Conservation (phyloP, 1,140 invertebrate species). For the Aleiodes sp. region DNA sequence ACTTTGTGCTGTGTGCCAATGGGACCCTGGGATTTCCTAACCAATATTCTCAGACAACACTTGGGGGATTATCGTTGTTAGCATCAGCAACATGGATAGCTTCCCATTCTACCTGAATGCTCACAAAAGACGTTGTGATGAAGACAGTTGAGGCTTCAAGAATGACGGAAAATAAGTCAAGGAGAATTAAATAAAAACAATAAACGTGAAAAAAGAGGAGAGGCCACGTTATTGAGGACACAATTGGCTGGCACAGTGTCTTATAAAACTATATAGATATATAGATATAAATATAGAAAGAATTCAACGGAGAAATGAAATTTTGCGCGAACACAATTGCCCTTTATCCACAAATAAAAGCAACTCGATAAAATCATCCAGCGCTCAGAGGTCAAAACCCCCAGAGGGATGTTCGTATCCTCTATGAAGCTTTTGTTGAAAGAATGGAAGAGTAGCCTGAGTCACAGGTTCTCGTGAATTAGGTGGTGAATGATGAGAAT, state of each 20-base stretch:
- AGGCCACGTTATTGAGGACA: not conserved
- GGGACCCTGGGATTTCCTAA: slow-evolving; percentile 1
- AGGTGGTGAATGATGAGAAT: not conserved
- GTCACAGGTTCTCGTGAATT: not conserved
- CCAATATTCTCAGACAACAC: slow-evolving; percentile 5
- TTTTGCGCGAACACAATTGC: not conserved
- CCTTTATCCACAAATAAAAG: not conserved
- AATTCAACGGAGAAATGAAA: not conserved
- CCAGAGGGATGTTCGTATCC: not conserved
- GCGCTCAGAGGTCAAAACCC: not conserved
- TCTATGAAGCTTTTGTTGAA: slow-evolving; percentile 3
- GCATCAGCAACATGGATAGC: not conserved
- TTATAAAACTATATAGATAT: not conserved
- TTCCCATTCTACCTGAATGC: no score
- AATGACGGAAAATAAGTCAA: not conserved
- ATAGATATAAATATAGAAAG: not conserved
- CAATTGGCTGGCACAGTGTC: not conserved
- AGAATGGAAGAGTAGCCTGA: not conserved
- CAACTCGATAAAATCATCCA: not conserved
- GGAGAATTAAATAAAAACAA: not conserved
- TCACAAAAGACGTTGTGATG: not conserved
- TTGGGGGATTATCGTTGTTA: not conserved
- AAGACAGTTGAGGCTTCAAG: not conserved
- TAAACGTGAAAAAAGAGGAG: not conserved
- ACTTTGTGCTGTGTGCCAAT: slow-evolving; percentile 1